Conservation (phyloP, 2,113 vertebrate genomes). For the Chelonoidis abingdonii region DNA sequence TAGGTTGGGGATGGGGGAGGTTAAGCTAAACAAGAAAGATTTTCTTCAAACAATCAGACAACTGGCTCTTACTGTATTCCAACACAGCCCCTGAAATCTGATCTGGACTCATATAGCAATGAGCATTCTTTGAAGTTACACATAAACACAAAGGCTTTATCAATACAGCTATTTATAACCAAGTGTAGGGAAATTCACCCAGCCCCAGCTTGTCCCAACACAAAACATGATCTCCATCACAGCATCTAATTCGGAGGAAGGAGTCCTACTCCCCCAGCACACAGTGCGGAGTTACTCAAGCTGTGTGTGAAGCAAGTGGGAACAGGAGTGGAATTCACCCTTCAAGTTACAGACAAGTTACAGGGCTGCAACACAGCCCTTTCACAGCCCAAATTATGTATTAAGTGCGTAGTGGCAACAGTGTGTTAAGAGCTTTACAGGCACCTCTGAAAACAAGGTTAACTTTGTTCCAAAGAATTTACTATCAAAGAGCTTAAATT, state of each 20-base stretch:
- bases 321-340: conserved; percentile 41
- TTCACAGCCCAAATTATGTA: neutral
- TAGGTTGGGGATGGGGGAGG: neutral
- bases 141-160: conserved; percentile 70
- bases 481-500: neutral
- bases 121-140: conserved; percentile 67
- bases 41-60: conserved; percentile 69
- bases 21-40: conserved; percentile 59
- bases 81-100: conserved; percentile 60
- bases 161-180: conserved; percentile 56
- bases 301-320: conserved; percentile 10
- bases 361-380: neutral
- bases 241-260: neutral
- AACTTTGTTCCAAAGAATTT: neutral
- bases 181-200: conserved; percentile 38
- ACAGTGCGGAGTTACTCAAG: neutral
- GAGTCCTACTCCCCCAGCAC: conserved; percentile 1
- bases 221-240: neutral
- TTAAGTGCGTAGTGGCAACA: conserved; percentile 2
- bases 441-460: conserved; percentile 38
- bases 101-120: conserved; percentile 62
- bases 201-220: conserved; percentile 9
- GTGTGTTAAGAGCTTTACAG: neutral
- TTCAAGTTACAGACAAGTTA: neutral
- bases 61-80: conserved; percentile 62